Base-by-base conservation (phyloP, 2,888 invertebrate species). In the Chymomyza amoena region DNA sequence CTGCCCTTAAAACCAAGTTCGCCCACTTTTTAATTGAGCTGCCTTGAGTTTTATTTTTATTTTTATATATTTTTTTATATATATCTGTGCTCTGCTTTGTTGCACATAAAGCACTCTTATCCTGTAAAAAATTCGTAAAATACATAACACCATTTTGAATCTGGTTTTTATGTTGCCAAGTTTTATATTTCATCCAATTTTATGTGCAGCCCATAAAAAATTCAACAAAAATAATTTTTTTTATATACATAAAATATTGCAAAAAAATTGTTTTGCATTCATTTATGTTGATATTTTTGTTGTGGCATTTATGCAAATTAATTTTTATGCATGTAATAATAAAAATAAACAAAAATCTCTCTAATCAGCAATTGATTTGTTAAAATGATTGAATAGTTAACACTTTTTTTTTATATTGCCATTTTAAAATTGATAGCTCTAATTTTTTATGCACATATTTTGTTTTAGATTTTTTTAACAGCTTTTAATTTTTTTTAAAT, bases 1-100 rank as follows among this genome's bases (percentile, higher is more conserved):
- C 39, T 45, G 2, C 39, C 39, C 39, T 13, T 7, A 45, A 45
- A 45, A 45, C 39, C 39, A 45, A 45, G 72, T 57, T 57, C 7
- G 25, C 18, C 64, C 57, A 62, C 70, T 69, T 81, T 83, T 87
- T 83, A 83, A 83, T 83, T 85, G 87, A 80, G 83, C 76, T 67
- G 62, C 66, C 18, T 45, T n/a, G 50, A 66, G 59, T 16, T 50
- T 18, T 18, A 25, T 9, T 10, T 3, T 32, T 9, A 32, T 32
- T 32, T 52, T 45, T 66, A 13, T 52, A 39, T 32, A 54, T 60
- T 4, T 28, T 6, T 32, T 51, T 32, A 32, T 45, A 3, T 13
- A 36, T 45, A 4, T 10, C 10, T 45, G 39, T 45, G 4, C 13
- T 13, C 13, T 45, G 39, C 39, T 45, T 13, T 45, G 39, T 45